Percentiles rank a stretch among this genome's conserved stretches.
phyloP scores from a whole-genome alignment of 2,888 invertebrate genomes.

The Leucophora obtusa region DNA sequence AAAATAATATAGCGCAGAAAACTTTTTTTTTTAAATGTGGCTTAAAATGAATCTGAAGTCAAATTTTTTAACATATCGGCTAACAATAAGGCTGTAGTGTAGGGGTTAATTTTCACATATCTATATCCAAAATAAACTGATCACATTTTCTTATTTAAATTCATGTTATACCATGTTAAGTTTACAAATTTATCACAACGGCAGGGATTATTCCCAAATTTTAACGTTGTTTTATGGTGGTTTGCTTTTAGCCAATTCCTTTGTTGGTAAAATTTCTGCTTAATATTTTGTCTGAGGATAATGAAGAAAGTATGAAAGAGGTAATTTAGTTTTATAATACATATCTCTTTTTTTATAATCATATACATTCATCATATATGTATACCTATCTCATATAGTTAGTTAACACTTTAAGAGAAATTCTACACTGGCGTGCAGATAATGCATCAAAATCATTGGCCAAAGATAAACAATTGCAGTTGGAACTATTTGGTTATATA shows the following conservation, averaged over 20 bases:
- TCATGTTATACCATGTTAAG: too few relatives aligned
- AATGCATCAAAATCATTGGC: constrained; percentile 32
- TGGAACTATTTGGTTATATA: constrained; percentile 73
- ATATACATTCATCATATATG: not conserved
- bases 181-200: too few relatives aligned
- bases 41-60: too few relatives aligned
- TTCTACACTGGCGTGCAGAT: constrained; percentile 67
- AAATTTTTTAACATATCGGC: too few relatives aligned
- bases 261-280: constrained; percentile 73
- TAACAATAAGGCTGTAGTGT: too few relatives aligned
- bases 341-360: not conserved
- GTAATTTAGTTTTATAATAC: constrained; percentile 62
- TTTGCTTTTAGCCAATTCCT: constrained; percentile 69
- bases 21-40: too few relatives aligned
- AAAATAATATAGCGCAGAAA: too few relatives aligned
- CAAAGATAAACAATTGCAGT: constrained; percentile 70
- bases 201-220: too few relatives aligned
- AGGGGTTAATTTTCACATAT: too few relatives aligned
- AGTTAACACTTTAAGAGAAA: constrained; percentile 71
- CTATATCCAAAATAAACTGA: too few relatives aligned
- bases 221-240: too few relatives aligned
- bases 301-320: constrained; percentile 71
- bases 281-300: constrained; percentile 72
- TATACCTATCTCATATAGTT: constrained; percentile 67
- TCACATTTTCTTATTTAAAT: too few relatives aligned